Base-by-base conservation (phyloP, 1,140 invertebrate species). In the Tetraneura akinire region DNA sequence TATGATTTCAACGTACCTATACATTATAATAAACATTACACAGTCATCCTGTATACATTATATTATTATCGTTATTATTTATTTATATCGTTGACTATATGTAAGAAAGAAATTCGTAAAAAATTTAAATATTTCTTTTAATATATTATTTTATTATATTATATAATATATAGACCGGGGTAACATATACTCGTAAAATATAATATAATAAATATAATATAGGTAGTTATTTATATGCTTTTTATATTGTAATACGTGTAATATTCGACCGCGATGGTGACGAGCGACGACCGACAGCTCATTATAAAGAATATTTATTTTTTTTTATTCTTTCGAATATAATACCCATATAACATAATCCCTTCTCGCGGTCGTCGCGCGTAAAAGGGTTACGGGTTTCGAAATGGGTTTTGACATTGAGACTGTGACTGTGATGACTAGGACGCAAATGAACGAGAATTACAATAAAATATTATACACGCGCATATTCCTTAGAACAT, bases 391-490 rank as follows among this genome's bases (percentile, higher is more conserved):
- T 55, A 55, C 5, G 42, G 18, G 10, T 68, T 68, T 21, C 42
- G 42, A 47, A 68, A 68, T 45, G 21, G 64, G 47, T 47, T 45
- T 68, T 68, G 42, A 47, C 64, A 68, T 66, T 42, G 62, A 42
- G 18, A 55, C 21, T 55, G 53, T 21, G 18, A 8, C 51, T 2
- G 21, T n/a, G 51, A 37, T 8, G 32, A 37, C 32, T 37, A 2
- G 1, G 8, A 37, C 32, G 32, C 18, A 8, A 51, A 51, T 16
- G 49, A 51, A 18, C 18, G 49, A 5, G 14, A 51, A 51, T 51
- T 51, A 51, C 18, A 14, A 5, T 14, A 37, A 18, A 3, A 14
- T 51, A 51, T 51, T 51, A 51, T 51, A 4, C 11, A 5, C 10
- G 49, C 8, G n/a, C n/a, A n/a, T n/a, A n/a, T 55, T 55, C 51